These are phyloP conservation scores for Pantelozetes paolii DNA, from an alignment of 2,888 invertebrate genomes.

Conservation along the genomic window DNA sequence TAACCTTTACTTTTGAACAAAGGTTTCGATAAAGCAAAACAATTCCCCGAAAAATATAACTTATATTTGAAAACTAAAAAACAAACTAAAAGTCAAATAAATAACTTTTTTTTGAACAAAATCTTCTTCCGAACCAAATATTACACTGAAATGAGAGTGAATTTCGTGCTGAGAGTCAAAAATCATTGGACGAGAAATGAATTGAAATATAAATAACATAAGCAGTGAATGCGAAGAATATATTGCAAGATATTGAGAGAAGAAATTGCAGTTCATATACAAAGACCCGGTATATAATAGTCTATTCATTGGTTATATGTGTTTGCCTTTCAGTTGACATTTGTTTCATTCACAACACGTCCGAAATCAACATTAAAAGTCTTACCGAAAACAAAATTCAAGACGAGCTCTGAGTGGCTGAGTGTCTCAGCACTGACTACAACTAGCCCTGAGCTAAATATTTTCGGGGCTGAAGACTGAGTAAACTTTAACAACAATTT, in stretches of 20 bases:
- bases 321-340: constrained; percentile 11
- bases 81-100: too few species aligned
- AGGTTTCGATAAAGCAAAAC: too few species aligned
- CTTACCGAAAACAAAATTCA: not conserved
- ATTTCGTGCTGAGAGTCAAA: constrained; percentile 13
- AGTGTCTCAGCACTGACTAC: not conserved
- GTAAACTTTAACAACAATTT: not conserved
- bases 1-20: too few species aligned
- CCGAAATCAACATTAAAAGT: constrained; percentile 13
- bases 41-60: too few species aligned
- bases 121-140: not conserved
- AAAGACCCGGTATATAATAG: too few species aligned
- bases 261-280: not conserved
- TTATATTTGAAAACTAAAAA: too few species aligned
- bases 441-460: not conserved
- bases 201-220: not conserved
- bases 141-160: not conserved
- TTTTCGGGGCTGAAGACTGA: not conserved
- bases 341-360: not conserved
- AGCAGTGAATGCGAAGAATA: not conserved
- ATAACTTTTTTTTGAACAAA: too few species aligned
- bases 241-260: not conserved
- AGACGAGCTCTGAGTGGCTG: not conserved
- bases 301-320: constrained; percentile 1
- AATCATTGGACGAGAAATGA: not conserved